Evolutionary conservation across 2,888 invertebrate species (phyloP), one percentile per base, ranked within the genome.

Genomic region (Leptinotarsa tumamoca): DNA sequence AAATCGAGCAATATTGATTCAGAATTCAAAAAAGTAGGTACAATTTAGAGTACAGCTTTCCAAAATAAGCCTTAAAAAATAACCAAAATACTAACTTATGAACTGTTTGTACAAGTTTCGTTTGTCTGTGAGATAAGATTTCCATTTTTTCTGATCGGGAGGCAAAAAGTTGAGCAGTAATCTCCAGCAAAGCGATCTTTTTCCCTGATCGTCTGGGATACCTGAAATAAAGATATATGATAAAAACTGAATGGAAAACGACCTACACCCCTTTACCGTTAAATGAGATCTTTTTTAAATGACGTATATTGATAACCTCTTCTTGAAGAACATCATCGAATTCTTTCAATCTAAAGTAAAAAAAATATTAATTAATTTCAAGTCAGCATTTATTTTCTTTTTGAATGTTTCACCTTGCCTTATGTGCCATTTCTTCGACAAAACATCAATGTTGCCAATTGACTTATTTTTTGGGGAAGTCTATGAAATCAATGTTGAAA

Each of bases 161-260:
- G 96, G 96, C 79, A 98, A 89, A 86, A 98, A 98, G 84, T 96
- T 94, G 52, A 98, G 89, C 69, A 98, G 89, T 23, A 98, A 89
- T 89, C 95, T 95, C 98, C 98, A 98, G 82, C 96, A 95, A 58
- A 95, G 87, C 0, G 97, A 92, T 71, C 98, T 90, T 77, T 94
- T 90, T 1, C 96, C 95, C 81, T 93, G 93, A 82, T 95, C 96
- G 86, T 97, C 97, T 1, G 97, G 97, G 83, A 97, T 94, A 71
- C 97, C 97, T 96, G 83, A 74, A 86, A 85, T 27, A 78, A 67
- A 77, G 18, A 13, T 54, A n/a, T 54, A 23, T 43, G 43, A 10
- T 43, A 43, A 10, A 43, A 43, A 43, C 43, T 10, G 43, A 43
- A 43, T 43, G 43, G 43, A 7, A 43, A 43, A 43, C 43, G 43